Percentiles rank a stretch among this genome's conserved stretches.
phyloP scores from a whole-genome alignment of 1,140 invertebrate genomes.

The Heliconius hewitsoni region DNA sequence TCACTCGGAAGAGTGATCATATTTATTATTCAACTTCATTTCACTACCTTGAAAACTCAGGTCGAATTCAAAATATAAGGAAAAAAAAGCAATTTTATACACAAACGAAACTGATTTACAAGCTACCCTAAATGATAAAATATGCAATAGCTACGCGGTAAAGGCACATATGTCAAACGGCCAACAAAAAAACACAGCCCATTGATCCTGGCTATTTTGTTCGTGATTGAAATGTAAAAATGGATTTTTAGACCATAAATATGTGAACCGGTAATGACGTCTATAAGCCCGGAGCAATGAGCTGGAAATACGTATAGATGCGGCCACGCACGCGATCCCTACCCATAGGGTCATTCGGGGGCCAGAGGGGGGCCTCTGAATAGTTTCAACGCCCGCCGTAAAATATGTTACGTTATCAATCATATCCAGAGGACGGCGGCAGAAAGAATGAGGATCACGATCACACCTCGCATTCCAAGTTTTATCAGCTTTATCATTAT shows the following conservation, averaged over 20 bases:
- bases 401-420: conserved; percentile 70
- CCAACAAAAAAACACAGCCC: conserved; percentile 42
- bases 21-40: too few relatives aligned
- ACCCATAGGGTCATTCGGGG: conserved; percentile 43
- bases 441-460: conserved; percentile 54
- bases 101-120: not conserved
- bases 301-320: conserved; percentile 67
- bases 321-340: conserved; percentile 53
- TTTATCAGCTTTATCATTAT: conserved; percentile 60
- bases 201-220: conserved; percentile 56
- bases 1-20: too few relatives aligned
- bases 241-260: conserved; percentile 64
- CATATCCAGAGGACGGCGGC: conserved; percentile 50
- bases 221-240: conserved; percentile 69
- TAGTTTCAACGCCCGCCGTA: conserved; percentile 62
- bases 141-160: not conserved
- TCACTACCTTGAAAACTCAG: too few relatives aligned
- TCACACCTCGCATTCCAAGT: conserved; percentile 61
- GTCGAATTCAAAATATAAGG: too few relatives aligned
- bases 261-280: conserved; percentile 69
- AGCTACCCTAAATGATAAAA: not conserved
- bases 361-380: conserved; percentile 39
- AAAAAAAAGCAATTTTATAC: not conserved
- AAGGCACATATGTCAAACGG: conserved; percentile 27
- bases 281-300: conserved; percentile 71